phyloP scores from a whole-genome alignment of 2,888 invertebrate species.

The Ceratothoa steindachneri region DNA sequence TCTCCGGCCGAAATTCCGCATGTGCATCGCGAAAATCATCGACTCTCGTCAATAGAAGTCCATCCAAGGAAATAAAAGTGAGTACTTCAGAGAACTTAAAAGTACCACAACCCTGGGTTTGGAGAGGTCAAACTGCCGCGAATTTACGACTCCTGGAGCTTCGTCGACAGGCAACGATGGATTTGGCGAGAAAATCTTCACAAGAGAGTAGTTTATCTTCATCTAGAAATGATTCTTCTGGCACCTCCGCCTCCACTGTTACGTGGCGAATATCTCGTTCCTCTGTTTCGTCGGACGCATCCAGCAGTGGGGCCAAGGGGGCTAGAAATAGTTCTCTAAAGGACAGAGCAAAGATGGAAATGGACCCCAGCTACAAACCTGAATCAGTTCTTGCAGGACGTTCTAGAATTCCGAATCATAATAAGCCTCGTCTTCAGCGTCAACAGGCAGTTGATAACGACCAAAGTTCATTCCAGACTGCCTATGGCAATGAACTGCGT shows the following conservation, averaged over 20 bases:
- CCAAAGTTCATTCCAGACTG: constrained; percentile 20
- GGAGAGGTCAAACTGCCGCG: constrained; percentile 66
- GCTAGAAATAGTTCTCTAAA: constrained; percentile 18
- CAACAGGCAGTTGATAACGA: constrained; percentile 68
- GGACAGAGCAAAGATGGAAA: background rate
- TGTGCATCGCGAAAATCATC: background rate
- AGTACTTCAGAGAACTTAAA: background rate
- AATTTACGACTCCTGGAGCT: constrained; percentile 52
- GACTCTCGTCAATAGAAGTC: background rate
- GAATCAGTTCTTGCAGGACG: background rate
- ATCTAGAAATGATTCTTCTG: constrained; percentile 84
- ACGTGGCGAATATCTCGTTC: constrained; percentile 85
- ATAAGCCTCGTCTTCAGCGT: constrained; percentile 71
- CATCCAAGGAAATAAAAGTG: constrained; percentile 12
- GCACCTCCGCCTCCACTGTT: constrained; percentile 80
- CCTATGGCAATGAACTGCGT: constrained; percentile 12
- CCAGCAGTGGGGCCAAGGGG: constrained; percentile 49
- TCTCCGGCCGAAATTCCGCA: background rate
- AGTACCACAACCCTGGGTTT: constrained; percentile 11
- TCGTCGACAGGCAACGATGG: constrained; percentile 72
- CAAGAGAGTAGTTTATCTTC: constrained; percentile 87
- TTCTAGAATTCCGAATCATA: constrained; percentile 2
- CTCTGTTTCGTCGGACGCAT: constrained; percentile 64
- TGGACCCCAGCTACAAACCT: background rate
- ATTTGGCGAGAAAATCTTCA: constrained; percentile 83